Conservation (phyloP, 2,113 vertebrate genomes). For the pig (Sus scrofa) region DNA sequence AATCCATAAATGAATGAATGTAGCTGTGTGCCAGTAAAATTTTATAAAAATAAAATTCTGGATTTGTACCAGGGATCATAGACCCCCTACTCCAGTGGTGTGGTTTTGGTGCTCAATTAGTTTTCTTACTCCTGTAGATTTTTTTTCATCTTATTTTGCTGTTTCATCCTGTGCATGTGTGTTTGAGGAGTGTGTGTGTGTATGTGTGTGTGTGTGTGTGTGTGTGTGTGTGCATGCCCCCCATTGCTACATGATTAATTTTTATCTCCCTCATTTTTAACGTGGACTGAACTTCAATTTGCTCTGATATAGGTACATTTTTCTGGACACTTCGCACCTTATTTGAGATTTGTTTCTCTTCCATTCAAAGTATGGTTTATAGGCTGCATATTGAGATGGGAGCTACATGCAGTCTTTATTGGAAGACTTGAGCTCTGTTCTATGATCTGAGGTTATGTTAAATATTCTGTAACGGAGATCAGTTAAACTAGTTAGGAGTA, state of each 20-base stretch:
- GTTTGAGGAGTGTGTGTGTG: too few relatives aligned
- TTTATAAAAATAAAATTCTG: background rate
- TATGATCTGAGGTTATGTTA: background rate
- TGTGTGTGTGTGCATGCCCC: background rate
- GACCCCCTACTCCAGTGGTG: background rate
- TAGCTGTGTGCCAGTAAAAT: background rate
- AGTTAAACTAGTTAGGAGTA: background rate
- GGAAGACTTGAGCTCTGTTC: background rate
- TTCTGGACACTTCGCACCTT: background rate
- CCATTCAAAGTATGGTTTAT: background rate
- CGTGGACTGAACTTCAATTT: background rate
- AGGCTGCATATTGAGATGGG: background rate
- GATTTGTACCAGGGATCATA: background rate
- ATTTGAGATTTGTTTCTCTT: background rate
- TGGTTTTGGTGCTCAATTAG: background rate
- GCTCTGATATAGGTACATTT: background rate
- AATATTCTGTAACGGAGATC: background rate
- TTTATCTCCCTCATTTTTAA: background rate
- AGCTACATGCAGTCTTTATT: background rate
- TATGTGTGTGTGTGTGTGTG: background rate
- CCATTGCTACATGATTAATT: background rate
- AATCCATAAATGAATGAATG: background rate
- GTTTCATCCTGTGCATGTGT: background rate
- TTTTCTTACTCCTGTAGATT: constrained; percentile 31
- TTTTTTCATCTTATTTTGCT: background rate